Evolutionary conservation across 2,797 vertebrate species (phyloP).

Genomic region (Gobio occitaniae): DNA sequence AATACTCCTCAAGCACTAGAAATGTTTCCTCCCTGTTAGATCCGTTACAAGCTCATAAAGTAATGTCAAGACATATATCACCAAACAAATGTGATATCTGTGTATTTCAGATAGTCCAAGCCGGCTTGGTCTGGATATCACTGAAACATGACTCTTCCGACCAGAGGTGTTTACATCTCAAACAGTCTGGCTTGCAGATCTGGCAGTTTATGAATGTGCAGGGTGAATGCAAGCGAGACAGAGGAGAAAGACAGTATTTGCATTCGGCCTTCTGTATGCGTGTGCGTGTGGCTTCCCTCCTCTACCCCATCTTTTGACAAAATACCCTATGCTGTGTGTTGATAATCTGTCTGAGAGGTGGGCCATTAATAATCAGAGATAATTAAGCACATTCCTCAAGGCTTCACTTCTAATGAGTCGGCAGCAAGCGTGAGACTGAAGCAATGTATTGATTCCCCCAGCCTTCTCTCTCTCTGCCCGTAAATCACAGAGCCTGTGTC

Average conservation of each 20-base stretch:
- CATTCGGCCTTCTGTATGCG: constrained; percentile 40
- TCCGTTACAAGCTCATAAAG: not conserved
- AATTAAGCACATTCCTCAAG: constrained; percentile 65
- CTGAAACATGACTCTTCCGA: constrained; percentile 59
- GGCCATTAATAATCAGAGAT: constrained; percentile 64
- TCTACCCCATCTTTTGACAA: constrained; percentile 34
- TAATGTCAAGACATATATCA: not conserved
- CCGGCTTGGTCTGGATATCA: constrained; percentile 48
- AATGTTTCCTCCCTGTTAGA: not conserved
- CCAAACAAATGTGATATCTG: not conserved
- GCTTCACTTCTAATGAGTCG: constrained; percentile 63
- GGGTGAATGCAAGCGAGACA: constrained; percentile 46
- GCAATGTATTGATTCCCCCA: constrained; percentile 59
- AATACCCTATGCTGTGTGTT: constrained; percentile 46
- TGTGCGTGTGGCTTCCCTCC: constrained; percentile 25
- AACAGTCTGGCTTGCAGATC: constrained; percentile 53
- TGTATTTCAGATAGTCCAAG: not conserved
- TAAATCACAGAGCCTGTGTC: constrained; percentile 54
- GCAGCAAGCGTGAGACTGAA: constrained; percentile 51
- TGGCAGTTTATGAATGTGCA: constrained; percentile 53
- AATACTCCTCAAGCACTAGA: not conserved
- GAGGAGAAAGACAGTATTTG: constrained; percentile 50
- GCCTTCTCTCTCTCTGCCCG: constrained; percentile 48
- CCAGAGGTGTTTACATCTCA: constrained; percentile 61
- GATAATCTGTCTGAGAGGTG: constrained; percentile 49